Base-by-base conservation (phyloP, 2,797 vertebrate genomes). In the Peromyscus melanophrys region DNA sequence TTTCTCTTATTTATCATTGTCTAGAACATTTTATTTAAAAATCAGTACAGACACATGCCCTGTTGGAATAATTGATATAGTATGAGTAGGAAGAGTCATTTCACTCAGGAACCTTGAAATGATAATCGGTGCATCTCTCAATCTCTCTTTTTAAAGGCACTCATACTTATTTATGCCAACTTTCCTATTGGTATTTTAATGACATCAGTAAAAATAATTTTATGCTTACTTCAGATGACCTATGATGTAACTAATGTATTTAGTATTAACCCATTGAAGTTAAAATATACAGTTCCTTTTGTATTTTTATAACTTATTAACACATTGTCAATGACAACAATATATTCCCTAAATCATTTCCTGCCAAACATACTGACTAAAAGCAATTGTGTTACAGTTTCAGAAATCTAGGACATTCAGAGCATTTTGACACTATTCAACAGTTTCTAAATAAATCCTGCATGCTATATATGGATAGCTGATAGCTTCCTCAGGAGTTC, bases 51-150 rank as follows among this genome's bases (percentile, higher is more conserved):
- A 75, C 40, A 75, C 19, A 43, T 52, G 31, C 59, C 71, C 21
- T 92, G 6, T 67, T 73, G 65, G n/a, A 82, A 43, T 87, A 90
- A 92, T 31, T 90, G 71, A 84, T 93, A 76, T 93, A 71, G 57
- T 46, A 90, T 84, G 14, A 9, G 31, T n/a, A 87, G 21, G 3
- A 43, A 83, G 21, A 77, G 49, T 55, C 27, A 55, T 96, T 97
- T 73, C 46, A 84, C 31, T 93, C 27, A 25, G 25, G 55, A 96
- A 90, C 49, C 61, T 97, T 94, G 90, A 96, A 84, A 93, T 91
- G 82, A 96, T 73, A 4, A 29, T 13, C 34, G 55, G 19, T 71
- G 69, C 37, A 61, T 95, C 78, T 91, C 81, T 65, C 29, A 92
- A 73, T 85, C 37, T 97, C 31, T 83, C 23, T 82, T 14, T 2